These are phyloP conservation scores for Trichomycterus rosablanca DNA, from an alignment of 2,113 vertebrate species.

Conservation along the genomic window DNA sequence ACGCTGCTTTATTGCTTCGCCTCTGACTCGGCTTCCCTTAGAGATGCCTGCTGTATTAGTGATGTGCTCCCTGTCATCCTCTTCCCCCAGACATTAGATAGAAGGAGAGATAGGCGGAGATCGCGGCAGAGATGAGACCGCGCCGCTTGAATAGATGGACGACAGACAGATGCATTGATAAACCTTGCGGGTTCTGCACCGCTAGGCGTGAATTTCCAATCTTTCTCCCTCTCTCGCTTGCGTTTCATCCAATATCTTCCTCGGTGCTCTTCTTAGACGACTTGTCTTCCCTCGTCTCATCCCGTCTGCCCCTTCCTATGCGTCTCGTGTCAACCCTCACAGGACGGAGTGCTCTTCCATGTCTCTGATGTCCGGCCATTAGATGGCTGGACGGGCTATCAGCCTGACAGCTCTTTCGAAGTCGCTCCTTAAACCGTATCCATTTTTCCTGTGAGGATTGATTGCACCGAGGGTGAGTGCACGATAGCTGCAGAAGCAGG, in stretches of 20 bases:
- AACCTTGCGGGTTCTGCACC: slow-evolving; percentile 56
- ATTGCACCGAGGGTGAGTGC: too few species aligned
- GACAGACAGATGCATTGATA: slow-evolving; percentile 66
- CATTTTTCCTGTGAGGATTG: neutral
- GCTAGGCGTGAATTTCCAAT: slow-evolving; percentile 56
- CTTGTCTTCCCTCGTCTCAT: slow-evolving; percentile 34
- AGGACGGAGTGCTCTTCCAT: slow-evolving; percentile 22
- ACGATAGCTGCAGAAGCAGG: too few species aligned
- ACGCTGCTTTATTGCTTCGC: slow-evolving; percentile 42
- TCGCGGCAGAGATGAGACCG: slow-evolving; percentile 62
- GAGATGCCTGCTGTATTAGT: slow-evolving; percentile 46
- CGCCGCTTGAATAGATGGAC: slow-evolving; percentile 59
- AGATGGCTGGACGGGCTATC: slow-evolving; percentile 14
- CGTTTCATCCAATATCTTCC: slow-evolving; percentile 16
- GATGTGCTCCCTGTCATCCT: slow-evolving; percentile 42
- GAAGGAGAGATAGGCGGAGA: slow-evolving; percentile 51
- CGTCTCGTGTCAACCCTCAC: slow-evolving; percentile 9
- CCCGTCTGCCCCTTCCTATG: neutral
- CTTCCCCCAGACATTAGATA: slow-evolving; percentile 37
- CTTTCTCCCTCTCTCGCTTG: slow-evolving; percentile 27
- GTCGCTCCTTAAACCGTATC: neutral
- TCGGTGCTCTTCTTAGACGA: slow-evolving; percentile 30
- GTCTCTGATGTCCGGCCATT: slow-evolving; percentile 32
- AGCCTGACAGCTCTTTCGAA: slow-evolving; percentile 26
- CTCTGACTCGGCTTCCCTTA: slow-evolving; percentile 52